A percentile compares a stretch with the other conserved stretches of the same genome.
Evolutionary conservation across 2,113 vertebrate species (phyloP).

Genomic region (Alligator sinensis): DNA sequence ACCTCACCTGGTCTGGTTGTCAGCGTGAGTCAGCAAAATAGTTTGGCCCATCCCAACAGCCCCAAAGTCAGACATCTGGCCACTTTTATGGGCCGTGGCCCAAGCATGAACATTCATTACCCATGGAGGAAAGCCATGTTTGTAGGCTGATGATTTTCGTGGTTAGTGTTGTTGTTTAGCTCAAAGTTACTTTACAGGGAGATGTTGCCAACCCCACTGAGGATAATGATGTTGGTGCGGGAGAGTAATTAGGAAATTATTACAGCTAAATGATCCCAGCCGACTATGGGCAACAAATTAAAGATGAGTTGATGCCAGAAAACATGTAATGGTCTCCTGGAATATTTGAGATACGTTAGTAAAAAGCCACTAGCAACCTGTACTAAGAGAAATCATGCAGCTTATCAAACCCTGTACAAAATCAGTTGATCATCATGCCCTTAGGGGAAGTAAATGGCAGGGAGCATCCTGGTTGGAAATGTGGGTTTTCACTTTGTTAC

Average conservation of each 20-base stretch:
- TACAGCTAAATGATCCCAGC: background rate
- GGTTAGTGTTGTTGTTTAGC: background rate
- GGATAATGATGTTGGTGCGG: background rate
- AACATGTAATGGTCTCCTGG: background rate
- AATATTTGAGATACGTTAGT: background rate
- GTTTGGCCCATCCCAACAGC: background rate
- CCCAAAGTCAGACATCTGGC: background rate
- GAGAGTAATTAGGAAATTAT: background rate
- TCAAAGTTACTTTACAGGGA: background rate
- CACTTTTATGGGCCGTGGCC: background rate
- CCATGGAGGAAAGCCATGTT: background rate
- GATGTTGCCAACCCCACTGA: background rate
- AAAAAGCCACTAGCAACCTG: background rate
- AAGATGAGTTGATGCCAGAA: background rate
- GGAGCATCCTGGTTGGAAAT: background rate
- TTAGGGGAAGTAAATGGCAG: background rate
- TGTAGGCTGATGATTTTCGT: background rate
- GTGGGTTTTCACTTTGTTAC: background rate
- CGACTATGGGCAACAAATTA: too few relatives aligned
- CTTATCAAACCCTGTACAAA: background rate
- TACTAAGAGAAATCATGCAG: background rate
- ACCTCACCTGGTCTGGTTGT: too few relatives aligned
- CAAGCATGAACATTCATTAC: background rate
- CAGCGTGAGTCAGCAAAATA: background rate
- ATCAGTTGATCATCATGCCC: background rate